Percentiles rank a stretch among this genome's conserved stretches.
Evolutionary conservation across 1,140 invertebrate species (phyloP).

Genomic region (Meloidogyne hapla): DNA sequence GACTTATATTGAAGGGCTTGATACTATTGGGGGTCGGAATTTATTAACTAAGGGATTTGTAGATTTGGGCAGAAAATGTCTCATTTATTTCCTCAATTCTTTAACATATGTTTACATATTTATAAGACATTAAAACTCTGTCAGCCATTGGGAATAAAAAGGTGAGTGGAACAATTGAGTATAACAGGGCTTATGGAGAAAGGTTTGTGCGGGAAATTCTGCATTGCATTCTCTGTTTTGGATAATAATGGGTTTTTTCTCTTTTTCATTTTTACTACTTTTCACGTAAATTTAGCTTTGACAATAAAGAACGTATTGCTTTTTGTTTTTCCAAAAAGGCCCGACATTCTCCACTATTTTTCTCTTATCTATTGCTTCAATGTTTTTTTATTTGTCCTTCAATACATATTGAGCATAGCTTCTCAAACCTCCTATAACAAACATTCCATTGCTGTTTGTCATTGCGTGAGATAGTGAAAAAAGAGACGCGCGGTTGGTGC

Average conservation of each 20-base stretch:
- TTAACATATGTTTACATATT: no score
- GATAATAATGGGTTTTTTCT: background rate
- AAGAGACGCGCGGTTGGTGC: background rate
- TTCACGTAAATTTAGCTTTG: background rate
- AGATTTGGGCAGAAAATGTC: no score
- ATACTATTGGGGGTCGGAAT: no score
- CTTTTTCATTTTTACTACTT: background rate
- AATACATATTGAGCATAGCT: background rate
- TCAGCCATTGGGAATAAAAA: no score
- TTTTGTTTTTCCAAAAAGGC: background rate
- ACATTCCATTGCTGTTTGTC: background rate
- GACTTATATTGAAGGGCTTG: no score
- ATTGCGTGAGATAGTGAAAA: background rate
- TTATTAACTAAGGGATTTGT: no score
- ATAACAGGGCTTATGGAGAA: no score
- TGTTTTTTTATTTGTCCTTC: background rate
- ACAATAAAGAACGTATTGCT: background rate
- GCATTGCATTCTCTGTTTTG: background rate
- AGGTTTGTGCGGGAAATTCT: no score
- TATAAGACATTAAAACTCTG: no score
- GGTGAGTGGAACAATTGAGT: no score
- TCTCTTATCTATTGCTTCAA: background rate
- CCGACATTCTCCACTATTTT: background rate
- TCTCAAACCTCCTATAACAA: constrained; percentile 1
- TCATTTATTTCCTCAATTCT: no score